These are phyloP conservation scores for Sebastes nivosus DNA, from an alignment of 2,797 vertebrate species.

Conservation along the genomic window DNA sequence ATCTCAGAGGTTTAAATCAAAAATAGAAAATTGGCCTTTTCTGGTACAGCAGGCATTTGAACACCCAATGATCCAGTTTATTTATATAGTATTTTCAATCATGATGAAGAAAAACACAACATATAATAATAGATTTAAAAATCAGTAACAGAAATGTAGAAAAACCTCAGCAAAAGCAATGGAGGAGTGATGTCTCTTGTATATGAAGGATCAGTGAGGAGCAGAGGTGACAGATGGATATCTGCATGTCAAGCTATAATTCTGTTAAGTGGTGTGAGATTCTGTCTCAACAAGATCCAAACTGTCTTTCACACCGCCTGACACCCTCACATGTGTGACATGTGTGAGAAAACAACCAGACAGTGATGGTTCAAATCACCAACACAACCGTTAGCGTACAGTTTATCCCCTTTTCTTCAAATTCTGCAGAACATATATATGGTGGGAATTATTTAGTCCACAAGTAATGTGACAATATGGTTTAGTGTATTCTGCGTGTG, in stretches of 20 bases:
- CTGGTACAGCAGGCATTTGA: background rate
- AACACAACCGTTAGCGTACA: background rate
- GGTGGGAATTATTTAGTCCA: background rate
- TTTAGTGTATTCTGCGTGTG: background rate
- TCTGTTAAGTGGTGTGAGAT: background rate
- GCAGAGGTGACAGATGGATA: background rate
- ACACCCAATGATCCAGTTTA: background rate
- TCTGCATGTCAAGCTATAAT: background rate
- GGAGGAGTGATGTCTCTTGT: background rate
- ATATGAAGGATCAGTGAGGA: background rate
- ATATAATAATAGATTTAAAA: background rate
- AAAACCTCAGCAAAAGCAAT: background rate
- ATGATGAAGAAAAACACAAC: background rate
- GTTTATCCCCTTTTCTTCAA: background rate
- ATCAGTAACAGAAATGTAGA: background rate
- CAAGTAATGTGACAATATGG: background rate
- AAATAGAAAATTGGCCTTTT: background rate
- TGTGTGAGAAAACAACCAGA: background rate
- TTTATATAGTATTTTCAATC: background rate
- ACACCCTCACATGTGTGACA: background rate
- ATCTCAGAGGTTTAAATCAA: too few relatives aligned
- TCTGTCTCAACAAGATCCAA: background rate
- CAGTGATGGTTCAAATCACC: background rate
- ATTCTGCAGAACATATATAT: background rate
- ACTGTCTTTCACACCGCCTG: background rate